Conservation (phyloP, 2,113 vertebrate species). For the Scortum barcoo region DNA sequence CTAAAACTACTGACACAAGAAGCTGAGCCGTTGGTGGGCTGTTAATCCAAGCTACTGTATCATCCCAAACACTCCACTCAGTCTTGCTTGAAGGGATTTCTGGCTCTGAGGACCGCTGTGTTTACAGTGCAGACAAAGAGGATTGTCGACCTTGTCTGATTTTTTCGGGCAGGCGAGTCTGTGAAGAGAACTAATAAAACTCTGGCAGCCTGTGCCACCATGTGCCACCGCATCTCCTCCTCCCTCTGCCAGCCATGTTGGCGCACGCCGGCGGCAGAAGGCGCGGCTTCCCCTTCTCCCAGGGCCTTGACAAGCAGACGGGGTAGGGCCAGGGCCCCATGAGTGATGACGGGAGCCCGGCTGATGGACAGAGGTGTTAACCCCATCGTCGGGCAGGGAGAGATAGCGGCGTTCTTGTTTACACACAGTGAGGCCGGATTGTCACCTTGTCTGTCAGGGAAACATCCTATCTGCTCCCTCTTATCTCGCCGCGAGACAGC, state of each 20-base stretch:
- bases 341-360: constrained; percentile 26
- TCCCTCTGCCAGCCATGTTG: constrained; percentile 45
- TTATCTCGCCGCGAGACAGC: constrained; percentile 66
- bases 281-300: constrained; percentile 37
- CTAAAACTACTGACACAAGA: constrained; percentile 21
- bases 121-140: constrained; percentile 52
- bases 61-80: constrained; percentile 48
- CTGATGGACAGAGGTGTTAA: constrained; percentile 72
- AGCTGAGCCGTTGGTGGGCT: constrained; percentile 30
- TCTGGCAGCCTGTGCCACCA: constrained; percentile 43
- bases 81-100: constrained; percentile 51
- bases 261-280: constrained; percentile 53
- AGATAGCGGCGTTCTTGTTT: constrained; percentile 67
- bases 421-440: constrained; percentile 60
- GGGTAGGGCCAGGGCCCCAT: not conserved
- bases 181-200: constrained; percentile 49
- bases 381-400: constrained; percentile 36
- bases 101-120: constrained; percentile 29
- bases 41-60: constrained; percentile 48
- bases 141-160: constrained; percentile 52
- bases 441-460: constrained; percentile 76
- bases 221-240: constrained; percentile 31
- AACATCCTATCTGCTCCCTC: constrained; percentile 51
- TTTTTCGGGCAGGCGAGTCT: not conserved
- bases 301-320: constrained; percentile 34